Percentiles rank a stretch among this genome's conserved stretches.
Conservation (phyloP, 2,113 vertebrate genomes). For the Chaenogobius annularis region DNA sequence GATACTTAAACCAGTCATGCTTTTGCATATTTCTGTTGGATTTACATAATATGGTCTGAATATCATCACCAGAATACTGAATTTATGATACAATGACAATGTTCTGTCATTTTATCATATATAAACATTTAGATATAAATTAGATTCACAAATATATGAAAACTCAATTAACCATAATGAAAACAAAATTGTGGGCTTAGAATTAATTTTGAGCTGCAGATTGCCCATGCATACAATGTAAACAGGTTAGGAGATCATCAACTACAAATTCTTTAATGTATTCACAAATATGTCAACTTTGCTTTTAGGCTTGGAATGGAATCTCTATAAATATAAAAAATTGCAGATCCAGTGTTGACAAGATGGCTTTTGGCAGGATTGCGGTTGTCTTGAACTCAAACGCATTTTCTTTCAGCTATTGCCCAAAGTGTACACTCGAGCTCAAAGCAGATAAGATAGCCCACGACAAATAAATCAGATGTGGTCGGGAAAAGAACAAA, state of each 20-base stretch:
- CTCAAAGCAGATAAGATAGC: neutral
- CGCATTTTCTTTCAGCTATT: neutral
- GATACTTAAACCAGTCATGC: no score
- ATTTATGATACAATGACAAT: no score
- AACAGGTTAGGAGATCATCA: neutral
- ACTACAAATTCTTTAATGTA: neutral
- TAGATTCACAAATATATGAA: no score
- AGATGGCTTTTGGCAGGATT: neutral
- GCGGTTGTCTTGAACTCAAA: neutral
- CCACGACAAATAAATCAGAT: no score
- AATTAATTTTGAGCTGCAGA: neutral
- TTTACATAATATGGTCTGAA: no score
- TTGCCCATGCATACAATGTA: neutral
- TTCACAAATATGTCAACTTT: neutral
- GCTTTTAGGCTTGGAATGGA: neutral
- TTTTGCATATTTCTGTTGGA: no score
- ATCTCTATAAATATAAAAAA: neutral
- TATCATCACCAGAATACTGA: no score
- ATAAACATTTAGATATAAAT: no score
- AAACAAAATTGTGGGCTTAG: neutral
- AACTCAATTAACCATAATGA: no score
- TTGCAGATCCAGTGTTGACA: neutral
- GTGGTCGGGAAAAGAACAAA: neutral
- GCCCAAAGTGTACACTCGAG: neutral
- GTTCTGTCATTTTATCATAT: no score